Percentiles rank a stretch among this genome's conserved stretches.
Evolutionary conservation across 2,113 vertebrate species (phyloP).

Genomic region (Ammodytes marinus): DNA sequence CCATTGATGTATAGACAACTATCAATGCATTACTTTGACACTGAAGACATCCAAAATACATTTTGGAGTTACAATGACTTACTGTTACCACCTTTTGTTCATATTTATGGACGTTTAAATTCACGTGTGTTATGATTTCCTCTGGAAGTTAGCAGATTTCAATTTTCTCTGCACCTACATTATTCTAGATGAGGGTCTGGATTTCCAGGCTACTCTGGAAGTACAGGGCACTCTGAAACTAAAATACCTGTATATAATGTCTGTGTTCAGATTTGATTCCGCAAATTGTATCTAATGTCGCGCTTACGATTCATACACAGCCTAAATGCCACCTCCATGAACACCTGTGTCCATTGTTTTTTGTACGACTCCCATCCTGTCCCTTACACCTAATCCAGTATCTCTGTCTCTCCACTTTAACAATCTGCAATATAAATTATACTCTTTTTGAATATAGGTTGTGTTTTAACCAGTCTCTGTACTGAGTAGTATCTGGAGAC

Average conservation of each 20-base stretch:
- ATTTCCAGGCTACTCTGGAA: too few relatives aligned
- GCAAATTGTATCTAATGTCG: too few relatives aligned
- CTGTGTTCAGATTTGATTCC: neutral
- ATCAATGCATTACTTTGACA: neutral
- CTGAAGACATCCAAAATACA: neutral
- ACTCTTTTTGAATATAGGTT: neutral
- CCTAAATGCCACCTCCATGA: neutral
- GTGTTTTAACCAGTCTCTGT: slow-evolving; percentile 4
- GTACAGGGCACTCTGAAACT: neutral
- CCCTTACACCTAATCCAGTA: neutral
- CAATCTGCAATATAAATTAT: neutral
- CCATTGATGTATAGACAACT: neutral
- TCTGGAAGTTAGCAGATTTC: too few relatives aligned
- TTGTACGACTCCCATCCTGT: neutral
- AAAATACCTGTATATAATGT: neutral
- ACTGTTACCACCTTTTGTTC: too few relatives aligned
- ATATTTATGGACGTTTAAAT: neutral
- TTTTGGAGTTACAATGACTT: neutral
- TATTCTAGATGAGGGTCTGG: too few relatives aligned
- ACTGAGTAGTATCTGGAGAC: slow-evolving; percentile 10
- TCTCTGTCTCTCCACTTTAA: too few relatives aligned
- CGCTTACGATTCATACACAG: too few relatives aligned
- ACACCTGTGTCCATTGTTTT: neutral
- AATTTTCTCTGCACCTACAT: too few relatives aligned
- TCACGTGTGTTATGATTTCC: too few relatives aligned